Evolutionary conservation across 1,140 invertebrate species (phyloP).

Genomic region (Drosophila leontia): DNA sequence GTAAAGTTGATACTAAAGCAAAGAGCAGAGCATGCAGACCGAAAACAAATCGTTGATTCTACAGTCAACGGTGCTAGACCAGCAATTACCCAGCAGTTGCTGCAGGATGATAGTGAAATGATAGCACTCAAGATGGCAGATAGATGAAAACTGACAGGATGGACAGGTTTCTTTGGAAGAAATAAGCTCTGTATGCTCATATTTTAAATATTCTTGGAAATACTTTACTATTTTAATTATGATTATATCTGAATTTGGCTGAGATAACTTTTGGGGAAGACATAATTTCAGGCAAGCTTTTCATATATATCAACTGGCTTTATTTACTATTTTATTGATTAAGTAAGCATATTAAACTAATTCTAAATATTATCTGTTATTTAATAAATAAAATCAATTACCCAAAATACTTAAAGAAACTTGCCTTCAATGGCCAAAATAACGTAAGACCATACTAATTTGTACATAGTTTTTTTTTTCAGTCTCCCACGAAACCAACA

Average conservation of each 20-base stretch:
- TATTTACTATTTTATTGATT: neutral
- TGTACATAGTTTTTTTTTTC: neutral
- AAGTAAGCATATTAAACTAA: neutral
- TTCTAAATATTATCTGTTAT: neutral
- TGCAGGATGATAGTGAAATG: neutral
- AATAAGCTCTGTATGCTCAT: neutral
- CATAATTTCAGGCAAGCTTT: neutral
- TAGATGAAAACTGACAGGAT: no score
- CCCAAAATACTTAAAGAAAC: neutral
- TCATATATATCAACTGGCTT: neutral
- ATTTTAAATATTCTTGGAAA: neutral
- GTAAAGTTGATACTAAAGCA: slow-evolving; percentile 70
- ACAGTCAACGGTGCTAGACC: slow-evolving; percentile 26
- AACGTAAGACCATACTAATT: neutral
- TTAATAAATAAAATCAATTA: neutral
- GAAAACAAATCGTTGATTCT: slow-evolving; percentile 43
- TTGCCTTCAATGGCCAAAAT: no score
- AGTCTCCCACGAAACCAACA: slow-evolving; percentile 12
- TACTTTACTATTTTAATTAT: neutral
- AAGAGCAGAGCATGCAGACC: slow-evolving; percentile 28
- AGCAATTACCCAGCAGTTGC: slow-evolving; percentile 12
- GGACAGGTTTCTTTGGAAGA: no score
- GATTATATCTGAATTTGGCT: neutral
- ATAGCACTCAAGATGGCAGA: neutral
- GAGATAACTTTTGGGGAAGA: neutral